Evolutionary conservation across 2,888 invertebrate species (phyloP), one percentile per base, ranked within the genome.

Genomic region (Glaucopsyche alexis): DNA sequence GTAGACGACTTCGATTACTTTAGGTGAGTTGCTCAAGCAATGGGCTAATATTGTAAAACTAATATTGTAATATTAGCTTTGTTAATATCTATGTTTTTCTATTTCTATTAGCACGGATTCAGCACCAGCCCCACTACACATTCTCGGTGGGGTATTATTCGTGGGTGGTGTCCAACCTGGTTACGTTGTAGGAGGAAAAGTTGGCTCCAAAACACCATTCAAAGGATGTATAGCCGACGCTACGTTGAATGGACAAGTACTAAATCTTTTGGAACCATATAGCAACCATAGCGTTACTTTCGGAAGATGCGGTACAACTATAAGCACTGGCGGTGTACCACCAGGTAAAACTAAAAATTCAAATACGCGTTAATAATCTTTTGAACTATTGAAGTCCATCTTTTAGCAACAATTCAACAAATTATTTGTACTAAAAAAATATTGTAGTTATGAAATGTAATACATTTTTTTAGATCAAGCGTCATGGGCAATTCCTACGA

Each of bases 191-290:
- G 89, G 93, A 4, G 94, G 94, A 7, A 93, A 93, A 9, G 85
- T 95, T 0, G 94, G 94, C 7, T 94, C 95, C 0, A 90, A 93
- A 71, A 90, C 91, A 6, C 94, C 96, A 5, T 98, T 98, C 84
- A 92, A 94, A 42, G 99, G 99, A 1, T 99, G 99, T 87, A 95
- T 99, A 65, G 98, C 97, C 0, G 99, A 99, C 85, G 96, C 97
- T 0, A 98, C 97, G 0, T 90, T 99, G 72, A 98, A 99, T 84
- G 97, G 96, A 1, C 94, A 94, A 74, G 84, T 90, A 52, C 82
- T 91, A 40, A 89, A 86, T 77, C 81, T 91, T 38, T 79, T 90
- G 49, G 86, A 87, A 76, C 88, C 90, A 1, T 85, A 80, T 83
- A 83, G 85, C 78, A 84, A 89, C 74, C 80, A 81, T 75, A 86